Conservation (phyloP, 2,113 vertebrate genomes). For the Bambusicola thoracicus region DNA sequence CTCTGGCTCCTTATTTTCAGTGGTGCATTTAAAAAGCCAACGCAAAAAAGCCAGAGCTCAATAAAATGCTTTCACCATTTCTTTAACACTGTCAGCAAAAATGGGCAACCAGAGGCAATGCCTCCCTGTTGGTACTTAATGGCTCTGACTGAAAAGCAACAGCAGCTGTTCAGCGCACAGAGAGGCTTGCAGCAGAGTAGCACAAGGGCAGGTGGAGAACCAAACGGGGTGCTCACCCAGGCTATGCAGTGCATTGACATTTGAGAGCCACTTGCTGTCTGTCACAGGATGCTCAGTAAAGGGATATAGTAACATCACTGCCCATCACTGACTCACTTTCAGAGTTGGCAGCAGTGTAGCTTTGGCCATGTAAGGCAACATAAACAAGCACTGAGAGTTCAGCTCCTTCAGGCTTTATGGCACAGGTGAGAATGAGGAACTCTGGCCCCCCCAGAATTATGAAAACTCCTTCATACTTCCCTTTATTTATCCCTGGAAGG, state of each 20-base stretch:
- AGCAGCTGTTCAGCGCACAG: neutral
- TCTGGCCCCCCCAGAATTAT: neutral
- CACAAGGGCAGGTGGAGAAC: neutral
- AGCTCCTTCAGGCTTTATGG: neutral
- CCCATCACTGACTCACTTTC: neutral
- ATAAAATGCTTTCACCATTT: neutral
- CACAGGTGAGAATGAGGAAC: rapidly evolving
- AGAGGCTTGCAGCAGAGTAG: neutral
- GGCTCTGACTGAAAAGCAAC: neutral
- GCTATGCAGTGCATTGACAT: rapidly evolving
- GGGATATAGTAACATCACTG: neutral
- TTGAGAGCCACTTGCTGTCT: neutral
- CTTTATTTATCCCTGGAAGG: neutral
- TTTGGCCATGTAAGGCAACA: neutral
- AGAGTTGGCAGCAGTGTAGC: neutral
- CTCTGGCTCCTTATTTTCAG: neutral
- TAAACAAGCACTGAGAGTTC: neutral
- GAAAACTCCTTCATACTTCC: neutral
- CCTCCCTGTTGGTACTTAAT: neutral
- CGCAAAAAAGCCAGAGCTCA: neutral
- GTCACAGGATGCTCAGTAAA: neutral
- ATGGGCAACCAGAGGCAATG: neutral
- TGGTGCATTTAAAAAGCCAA: neutral
- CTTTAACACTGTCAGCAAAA: neutral
- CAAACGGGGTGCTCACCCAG: neutral